phyloP scores from a whole-genome alignment of 2,797 vertebrate species.

The Mormyrus hasselquistii region DNA sequence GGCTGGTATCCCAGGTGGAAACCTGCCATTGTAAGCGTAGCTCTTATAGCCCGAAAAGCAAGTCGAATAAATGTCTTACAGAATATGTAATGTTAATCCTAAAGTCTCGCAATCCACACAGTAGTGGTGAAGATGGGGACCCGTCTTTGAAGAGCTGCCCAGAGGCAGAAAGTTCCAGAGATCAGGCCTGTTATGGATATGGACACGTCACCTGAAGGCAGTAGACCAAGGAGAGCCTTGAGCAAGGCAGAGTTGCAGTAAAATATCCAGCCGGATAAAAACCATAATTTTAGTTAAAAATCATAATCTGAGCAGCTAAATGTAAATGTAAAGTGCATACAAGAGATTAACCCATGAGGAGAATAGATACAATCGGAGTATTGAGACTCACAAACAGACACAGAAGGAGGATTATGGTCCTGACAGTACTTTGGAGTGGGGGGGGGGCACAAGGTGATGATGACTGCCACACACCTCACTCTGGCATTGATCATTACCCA shows the following conservation, averaged over 20 bases:
- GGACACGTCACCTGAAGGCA: background rate
- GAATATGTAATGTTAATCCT: background rate
- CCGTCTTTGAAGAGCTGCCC: background rate
- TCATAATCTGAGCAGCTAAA: background rate
- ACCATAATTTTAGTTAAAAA: background rate
- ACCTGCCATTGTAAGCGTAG: background rate
- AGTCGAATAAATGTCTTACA: background rate
- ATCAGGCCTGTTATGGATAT: background rate
- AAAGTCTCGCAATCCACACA: background rate
- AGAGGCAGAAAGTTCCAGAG: slow-evolving; percentile 1
- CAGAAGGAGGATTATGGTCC: background rate
- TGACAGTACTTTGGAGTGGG: background rate
- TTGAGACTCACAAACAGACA: background rate
- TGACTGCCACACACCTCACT: background rate
- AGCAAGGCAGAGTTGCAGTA: background rate
- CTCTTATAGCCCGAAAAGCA: background rate
- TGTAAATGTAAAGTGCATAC: background rate
- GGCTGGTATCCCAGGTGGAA: slow-evolving; percentile 3
- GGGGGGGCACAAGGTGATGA: background rate
- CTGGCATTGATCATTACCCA: background rate
- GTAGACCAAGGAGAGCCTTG: background rate
- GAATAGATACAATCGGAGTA: background rate
- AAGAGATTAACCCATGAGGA: background rate
- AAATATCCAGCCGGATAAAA: background rate
- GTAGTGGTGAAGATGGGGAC: background rate